Base-by-base conservation (phyloP, 1,140 invertebrate species). In the Aphis gossypii region DNA sequence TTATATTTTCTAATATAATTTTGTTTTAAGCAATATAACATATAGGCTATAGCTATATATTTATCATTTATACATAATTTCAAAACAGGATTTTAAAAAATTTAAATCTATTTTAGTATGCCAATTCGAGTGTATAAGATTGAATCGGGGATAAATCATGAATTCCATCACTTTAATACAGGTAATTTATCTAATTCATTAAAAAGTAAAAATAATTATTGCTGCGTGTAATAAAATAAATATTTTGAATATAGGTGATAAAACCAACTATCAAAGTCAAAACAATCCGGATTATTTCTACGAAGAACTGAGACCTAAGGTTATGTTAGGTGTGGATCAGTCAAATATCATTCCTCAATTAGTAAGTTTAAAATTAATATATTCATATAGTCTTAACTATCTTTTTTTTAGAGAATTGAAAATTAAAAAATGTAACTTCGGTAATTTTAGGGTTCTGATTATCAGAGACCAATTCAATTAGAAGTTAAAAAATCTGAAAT, bases 201-300 rank as follows among this genome's bases (percentile, higher is more conserved):
- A 46, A 48, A 46, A 46, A 35, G 8, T 60, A 56, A 56, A 41
- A 25, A 38, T 54, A 30, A 89, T 56, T 1, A 2, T 14, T 68
- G 6, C 46, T n/a, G 23, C n/a, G 4, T 9, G 2, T 30, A 46
- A 51, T 54, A 35, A 51, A 88, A 51, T 46, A 7, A 92, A 51
- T 82, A 51, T 54, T 92, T 83, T 38, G 0, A 41, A 54, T 93
- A 4, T 86, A 93, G 92, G 92, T 30, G 35, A 38, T 41, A 93
- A 93, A 93, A 56, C 5, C 44, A 84, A 38, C 7, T 93, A 84
- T 93, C 92, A 93, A 44, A 93, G 35, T 51, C 92, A 93, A 93
- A 93, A 93, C 41, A 93, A 86, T 56, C 48, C 82, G 30, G 92
- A 93, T 93, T 93, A 93, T 93, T 93, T 56, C 23, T 93, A 93